phyloP scores from a whole-genome alignment of 2,888 invertebrate species.

The Volucella inflata region DNA sequence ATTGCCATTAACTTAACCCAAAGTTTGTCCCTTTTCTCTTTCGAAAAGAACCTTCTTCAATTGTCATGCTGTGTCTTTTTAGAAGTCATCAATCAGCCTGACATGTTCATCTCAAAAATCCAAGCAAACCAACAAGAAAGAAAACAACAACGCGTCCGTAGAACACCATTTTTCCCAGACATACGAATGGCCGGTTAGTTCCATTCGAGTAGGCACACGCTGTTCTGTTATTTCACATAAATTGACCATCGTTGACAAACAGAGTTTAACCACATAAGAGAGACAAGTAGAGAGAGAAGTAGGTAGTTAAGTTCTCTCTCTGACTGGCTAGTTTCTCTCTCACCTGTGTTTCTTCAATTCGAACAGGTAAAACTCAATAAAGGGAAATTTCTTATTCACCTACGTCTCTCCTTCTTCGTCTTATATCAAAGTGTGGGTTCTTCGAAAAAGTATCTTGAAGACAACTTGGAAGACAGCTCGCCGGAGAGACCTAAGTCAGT shows the following conservation, averaged over 20 bases:
- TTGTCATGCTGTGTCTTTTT: slow-evolving; percentile 25
- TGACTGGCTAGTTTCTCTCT: not conserved
- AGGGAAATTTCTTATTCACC: slow-evolving; percentile 46
- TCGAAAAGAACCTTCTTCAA: slow-evolving; percentile 14
- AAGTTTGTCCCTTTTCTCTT: slow-evolving; percentile 2
- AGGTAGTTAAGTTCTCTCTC: slow-evolving; percentile 6
- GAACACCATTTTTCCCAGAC: slow-evolving; percentile 38
- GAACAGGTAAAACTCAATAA: slow-evolving; percentile 54
- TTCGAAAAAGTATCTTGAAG: slow-evolving; percentile 66
- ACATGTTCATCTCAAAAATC: slow-evolving; percentile 58
- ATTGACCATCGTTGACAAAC: slow-evolving; percentile 19
- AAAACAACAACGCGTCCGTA: no score
- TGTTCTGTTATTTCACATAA: slow-evolving; percentile 39
- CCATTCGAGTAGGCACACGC: slow-evolving; percentile 69
- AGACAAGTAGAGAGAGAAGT: no score
- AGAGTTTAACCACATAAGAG: slow-evolving; percentile 15
- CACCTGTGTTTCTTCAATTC: slow-evolving; percentile 58
- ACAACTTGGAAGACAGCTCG: slow-evolving; percentile 32
- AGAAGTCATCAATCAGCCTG: slow-evolving; percentile 67
- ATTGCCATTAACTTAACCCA: not conserved
- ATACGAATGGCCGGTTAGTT: slow-evolving; percentile 38
- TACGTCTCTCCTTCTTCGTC: not conserved
- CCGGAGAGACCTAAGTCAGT: slow-evolving; percentile 68
- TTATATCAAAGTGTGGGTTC: slow-evolving; percentile 12
- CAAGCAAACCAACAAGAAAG: slow-evolving; percentile 37